Evolutionary conservation across 1,140 invertebrate species (phyloP).

Genomic region (Hyphantria cunea): DNA sequence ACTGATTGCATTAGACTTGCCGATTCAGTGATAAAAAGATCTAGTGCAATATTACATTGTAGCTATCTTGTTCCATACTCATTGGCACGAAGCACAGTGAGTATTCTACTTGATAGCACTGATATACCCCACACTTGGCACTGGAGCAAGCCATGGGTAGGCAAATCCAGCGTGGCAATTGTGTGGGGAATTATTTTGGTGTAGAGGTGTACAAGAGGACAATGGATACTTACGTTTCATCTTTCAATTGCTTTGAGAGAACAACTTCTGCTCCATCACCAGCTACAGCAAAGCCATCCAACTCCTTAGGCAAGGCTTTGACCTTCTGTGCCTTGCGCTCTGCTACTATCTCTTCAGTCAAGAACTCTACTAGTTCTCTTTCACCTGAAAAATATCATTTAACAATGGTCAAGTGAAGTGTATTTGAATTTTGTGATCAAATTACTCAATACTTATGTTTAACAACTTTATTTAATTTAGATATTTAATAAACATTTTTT

Average conservation of each 20-base stretch:
- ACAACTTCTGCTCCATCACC: conserved; percentile 90
- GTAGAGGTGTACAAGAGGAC: too few relatives aligned
- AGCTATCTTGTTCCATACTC: conserved; percentile 21
- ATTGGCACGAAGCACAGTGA: conserved; percentile 6
- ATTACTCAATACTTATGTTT: too few relatives aligned
- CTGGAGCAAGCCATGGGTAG: conserved; percentile 3
- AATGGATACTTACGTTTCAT: conserved; percentile 87
- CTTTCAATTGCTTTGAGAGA: conserved; percentile 86
- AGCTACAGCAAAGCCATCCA: conserved; percentile 90
- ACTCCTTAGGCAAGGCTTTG: conserved; percentile 87
- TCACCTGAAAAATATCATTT: conserved; percentile 85
- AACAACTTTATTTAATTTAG: too few relatives aligned
- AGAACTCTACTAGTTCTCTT: conserved; percentile 92
- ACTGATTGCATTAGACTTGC: too few relatives aligned
- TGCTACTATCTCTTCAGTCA: conserved; percentile 93
- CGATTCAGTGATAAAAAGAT: too few relatives aligned
- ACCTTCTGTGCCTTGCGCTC: conserved; percentile 91
- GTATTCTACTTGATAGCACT: conserved; percentile 19
- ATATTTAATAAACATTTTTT: too few relatives aligned
- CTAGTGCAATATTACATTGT: too few relatives aligned
- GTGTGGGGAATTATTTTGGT: too few relatives aligned
- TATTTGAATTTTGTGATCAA: too few relatives aligned
- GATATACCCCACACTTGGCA: conserved; percentile 28
- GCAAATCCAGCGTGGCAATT: conserved; percentile 25
- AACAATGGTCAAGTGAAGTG: too few relatives aligned